Conservation (phyloP, 2,797 vertebrate genomes). For the Bradypus variegatus region DNA sequence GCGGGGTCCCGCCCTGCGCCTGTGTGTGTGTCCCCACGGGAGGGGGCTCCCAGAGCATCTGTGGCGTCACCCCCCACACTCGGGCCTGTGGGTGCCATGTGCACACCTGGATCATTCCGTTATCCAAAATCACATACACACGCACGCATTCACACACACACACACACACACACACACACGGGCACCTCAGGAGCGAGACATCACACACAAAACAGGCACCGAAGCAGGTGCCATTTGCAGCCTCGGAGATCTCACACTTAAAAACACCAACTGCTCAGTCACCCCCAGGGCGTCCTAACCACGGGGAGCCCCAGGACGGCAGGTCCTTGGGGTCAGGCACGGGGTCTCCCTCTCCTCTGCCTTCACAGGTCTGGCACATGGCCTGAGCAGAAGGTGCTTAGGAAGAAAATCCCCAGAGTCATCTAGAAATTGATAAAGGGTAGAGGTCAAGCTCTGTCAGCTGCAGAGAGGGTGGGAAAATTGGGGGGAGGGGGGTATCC, state of each 20-base stretch:
- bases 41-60: background rate
- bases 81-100: fast-evolving
- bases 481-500: background rate
- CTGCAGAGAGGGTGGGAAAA: background rate
- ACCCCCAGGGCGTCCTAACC: background rate
- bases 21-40: background rate
- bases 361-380: background rate
- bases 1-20: background rate
- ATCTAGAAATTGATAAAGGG: background rate
- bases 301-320: background rate
- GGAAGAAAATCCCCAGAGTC: background rate
- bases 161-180: background rate
- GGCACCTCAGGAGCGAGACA: background rate
- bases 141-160: background rate
- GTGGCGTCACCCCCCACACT: background rate
- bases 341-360: background rate
- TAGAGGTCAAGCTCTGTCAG: background rate
- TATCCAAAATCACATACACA: background rate
- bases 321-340: background rate
- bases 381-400: background rate
- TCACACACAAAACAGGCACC: background rate
- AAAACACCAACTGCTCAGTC: background rate
- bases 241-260: background rate
- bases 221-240: background rate
- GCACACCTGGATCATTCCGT: background rate